These are phyloP conservation scores for Esperia sulphurella DNA, from an alignment of 2,888 invertebrate genomes.

Conservation along the genomic window DNA sequence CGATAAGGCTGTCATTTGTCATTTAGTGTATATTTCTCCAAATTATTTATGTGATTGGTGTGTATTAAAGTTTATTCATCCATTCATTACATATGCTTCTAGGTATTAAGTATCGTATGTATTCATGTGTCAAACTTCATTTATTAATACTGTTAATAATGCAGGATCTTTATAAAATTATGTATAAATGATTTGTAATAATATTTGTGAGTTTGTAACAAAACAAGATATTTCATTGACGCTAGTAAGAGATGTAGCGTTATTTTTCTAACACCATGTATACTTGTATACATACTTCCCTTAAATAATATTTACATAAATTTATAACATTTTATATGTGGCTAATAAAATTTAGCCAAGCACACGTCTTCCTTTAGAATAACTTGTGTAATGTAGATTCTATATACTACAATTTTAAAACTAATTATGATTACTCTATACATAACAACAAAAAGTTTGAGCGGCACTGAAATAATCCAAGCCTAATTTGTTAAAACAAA, in stretches of 20 bases:
- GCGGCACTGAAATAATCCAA: conserved; percentile 19
- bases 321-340: conserved; percentile 24
- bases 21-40: no score
- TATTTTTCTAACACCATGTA: background rate
- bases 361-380: conserved; percentile 33
- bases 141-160: conserved; percentile 36
- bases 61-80: no score
- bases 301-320: conserved; percentile 22
- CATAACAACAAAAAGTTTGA: conserved; percentile 25
- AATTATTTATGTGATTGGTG: no score
- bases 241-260: background rate
- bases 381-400: conserved; percentile 8
- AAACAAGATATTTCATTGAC: no score
- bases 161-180: background rate
- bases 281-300: background rate
- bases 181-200: background rate
- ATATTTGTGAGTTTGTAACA: no score
- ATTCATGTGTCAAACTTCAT: no score
- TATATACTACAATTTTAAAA: conserved; percentile 5
- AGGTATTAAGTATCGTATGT: no score
- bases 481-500: conserved; percentile 12
- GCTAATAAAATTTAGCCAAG: conserved; percentile 71
- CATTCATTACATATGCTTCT: no score
- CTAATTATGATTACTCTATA: conserved; percentile 8
- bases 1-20: no score